A percentile compares a stretch with the other conserved stretches of the same genome.
These are phyloP conservation scores for Pocillopora grandis DNA, from an alignment of 92 coral and sea anemone genomes.

Conservation along the genomic window DNA sequence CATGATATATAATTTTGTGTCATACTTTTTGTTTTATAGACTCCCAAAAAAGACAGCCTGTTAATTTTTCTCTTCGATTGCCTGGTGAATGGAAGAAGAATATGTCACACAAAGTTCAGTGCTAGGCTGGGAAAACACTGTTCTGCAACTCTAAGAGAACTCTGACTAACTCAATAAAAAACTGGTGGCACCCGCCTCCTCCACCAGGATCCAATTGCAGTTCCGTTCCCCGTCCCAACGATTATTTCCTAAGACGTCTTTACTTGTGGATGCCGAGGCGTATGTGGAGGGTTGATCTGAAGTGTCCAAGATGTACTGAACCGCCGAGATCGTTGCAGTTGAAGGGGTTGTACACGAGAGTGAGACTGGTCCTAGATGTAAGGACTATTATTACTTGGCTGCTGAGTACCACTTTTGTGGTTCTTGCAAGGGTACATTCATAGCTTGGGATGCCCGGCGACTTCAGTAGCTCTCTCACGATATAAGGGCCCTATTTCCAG, in stretches of 20 bases:
- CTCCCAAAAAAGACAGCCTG: background rate
- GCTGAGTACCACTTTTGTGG: constrained; percentile 51
- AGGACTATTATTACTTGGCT: constrained; percentile 54
- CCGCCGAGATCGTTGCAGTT: constrained; percentile 22
- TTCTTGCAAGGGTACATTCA: constrained; percentile 41
- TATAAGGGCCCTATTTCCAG: constrained; percentile 24
- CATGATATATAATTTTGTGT: background rate
- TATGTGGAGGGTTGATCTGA: constrained; percentile 49
- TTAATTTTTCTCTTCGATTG: constrained; percentile 39
- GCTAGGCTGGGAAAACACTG: constrained; percentile 46
- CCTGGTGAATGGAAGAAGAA: constrained; percentile 49
- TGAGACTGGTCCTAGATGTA: constrained; percentile 52
- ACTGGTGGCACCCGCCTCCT: constrained; percentile 52
- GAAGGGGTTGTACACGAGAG: constrained; percentile 51
- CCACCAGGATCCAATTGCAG: constrained; percentile 11
- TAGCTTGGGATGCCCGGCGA: constrained; percentile 54
- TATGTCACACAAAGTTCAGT: constrained; percentile 42
- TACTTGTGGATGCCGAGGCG: constrained; percentile 61
- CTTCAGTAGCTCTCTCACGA: constrained; percentile 41
- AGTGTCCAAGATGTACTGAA: constrained; percentile 30
- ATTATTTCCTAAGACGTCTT: constrained; percentile 38
- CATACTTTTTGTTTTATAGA: background rate
- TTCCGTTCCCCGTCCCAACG: background rate
- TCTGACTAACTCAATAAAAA: background rate
- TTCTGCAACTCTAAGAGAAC: constrained; percentile 22